A percentile compares a stretch with the other conserved stretches of the same genome.
These are phyloP conservation scores for Drosophila flavopinicola DNA, from an alignment of 2,888 invertebrate species.

Conservation along the genomic window DNA sequence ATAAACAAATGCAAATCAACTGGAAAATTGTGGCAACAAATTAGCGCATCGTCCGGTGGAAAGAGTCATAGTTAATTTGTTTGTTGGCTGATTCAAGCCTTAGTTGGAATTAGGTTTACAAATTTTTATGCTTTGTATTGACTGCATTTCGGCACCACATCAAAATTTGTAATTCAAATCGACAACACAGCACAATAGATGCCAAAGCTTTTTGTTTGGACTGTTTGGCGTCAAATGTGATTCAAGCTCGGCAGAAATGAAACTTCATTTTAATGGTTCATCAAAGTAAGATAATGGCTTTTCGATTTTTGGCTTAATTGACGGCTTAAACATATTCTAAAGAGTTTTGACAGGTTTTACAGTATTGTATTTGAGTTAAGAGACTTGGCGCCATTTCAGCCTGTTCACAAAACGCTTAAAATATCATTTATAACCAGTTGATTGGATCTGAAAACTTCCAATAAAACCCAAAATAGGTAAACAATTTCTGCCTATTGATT, in stretches of 20 bases:
- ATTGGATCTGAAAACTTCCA: constrained; percentile 26
- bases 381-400: constrained; percentile 35
- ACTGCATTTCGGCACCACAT: constrained; percentile 57
- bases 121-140: constrained; percentile 73
- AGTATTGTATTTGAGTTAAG: constrained; percentile 7
- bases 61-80: constrained; percentile 35
- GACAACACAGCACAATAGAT: constrained; percentile 29
- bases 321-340: constrained; percentile 56
- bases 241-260: constrained; percentile 50
- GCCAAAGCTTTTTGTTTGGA: constrained; percentile 34
- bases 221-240: constrained; percentile 47
- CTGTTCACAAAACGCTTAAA: constrained; percentile 18
- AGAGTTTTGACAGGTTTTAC: constrained; percentile 56
- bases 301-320: constrained; percentile 66
- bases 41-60: constrained; percentile 67
- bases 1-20: constrained; percentile 74
- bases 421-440: constrained; percentile 49
- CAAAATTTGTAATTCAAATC: constrained; percentile 72
- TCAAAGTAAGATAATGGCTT: constrained; percentile 70
- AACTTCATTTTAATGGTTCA: constrained; percentile 70
- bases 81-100: constrained; percentile 41
- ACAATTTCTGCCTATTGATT: constrained; percentile 6
- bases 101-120: constrained; percentile 52
- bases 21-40: constrained; percentile 75
- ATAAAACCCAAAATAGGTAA: neutral